Percentiles rank a stretch among this genome's conserved stretches.
Evolutionary conservation across 2,113 vertebrate genomes (phyloP).

Genomic region (Lasiurus borealis): DNA sequence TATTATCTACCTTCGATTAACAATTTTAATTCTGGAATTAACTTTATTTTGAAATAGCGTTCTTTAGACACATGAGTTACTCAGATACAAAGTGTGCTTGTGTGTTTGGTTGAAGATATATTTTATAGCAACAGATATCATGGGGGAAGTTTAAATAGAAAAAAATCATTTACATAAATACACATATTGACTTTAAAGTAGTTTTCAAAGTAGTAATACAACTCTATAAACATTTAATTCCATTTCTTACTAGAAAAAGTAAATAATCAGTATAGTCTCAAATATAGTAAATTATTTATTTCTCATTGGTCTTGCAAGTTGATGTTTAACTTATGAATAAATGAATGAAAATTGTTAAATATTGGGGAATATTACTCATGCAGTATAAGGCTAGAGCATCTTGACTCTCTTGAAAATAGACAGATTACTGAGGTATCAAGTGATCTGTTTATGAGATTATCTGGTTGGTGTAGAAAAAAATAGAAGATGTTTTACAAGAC

Average conservation of each 20-base stretch:
- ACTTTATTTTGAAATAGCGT: constrained; percentile 31
- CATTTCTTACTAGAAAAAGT: not conserved
- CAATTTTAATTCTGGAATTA: constrained; percentile 19
- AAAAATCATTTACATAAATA: not conserved
- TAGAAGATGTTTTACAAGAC: not conserved
- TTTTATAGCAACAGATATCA: not conserved
- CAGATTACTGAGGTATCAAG: not conserved
- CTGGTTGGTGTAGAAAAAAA: not conserved
- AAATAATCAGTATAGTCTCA: not conserved
- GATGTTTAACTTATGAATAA: not conserved
- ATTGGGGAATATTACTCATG: not conserved
- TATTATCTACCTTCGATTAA: not conserved
- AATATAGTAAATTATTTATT: not conserved
- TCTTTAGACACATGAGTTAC: not conserved
- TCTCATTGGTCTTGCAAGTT: not conserved
- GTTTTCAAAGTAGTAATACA: not conserved
- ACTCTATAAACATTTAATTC: constrained; percentile 9
- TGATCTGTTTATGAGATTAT: not conserved
- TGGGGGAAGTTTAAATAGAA: not conserved
- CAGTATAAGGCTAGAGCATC: not conserved
- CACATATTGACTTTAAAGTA: not conserved
- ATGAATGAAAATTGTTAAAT: not conserved
- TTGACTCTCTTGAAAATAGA: not conserved
- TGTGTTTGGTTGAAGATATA: not conserved
- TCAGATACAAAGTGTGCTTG: not conserved